Evolutionary conservation across 2,797 vertebrate genomes (phyloP).

Genomic region (Passerculus sandwichensis): DNA sequence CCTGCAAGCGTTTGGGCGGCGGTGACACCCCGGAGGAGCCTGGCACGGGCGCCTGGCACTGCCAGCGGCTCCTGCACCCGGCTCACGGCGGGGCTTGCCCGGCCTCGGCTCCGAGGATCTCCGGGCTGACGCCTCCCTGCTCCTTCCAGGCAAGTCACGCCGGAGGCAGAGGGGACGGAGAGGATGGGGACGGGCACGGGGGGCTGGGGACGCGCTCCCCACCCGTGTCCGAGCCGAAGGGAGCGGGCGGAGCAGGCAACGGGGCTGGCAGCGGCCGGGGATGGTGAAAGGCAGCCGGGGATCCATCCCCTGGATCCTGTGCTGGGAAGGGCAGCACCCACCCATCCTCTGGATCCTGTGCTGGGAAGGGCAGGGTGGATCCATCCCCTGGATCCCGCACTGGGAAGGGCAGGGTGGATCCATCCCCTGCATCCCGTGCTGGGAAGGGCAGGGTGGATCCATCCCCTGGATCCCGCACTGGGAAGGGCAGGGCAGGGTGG

Average conservation of each 20-base stretch:
- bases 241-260: neutral
- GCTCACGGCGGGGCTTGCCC: neutral
- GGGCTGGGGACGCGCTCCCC: neutral
- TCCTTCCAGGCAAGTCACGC: slow-evolving; percentile 24
- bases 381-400: too few relatives aligned
- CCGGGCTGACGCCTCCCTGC: neutral
- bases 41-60: neutral
- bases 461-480: too few relatives aligned
- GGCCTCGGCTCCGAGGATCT: neutral
- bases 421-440: too few relatives aligned
- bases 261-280: neutral
- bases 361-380: too few relatives aligned
- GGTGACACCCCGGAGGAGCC: neutral
- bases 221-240: rapidly evolving
- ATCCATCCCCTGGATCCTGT: too few relatives aligned
- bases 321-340: too few relatives aligned
- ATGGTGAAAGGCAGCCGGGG: too few relatives aligned
- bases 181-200: neutral
- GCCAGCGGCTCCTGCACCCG: neutral
- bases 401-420: too few relatives aligned
- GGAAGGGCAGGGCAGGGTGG: too few relatives aligned
- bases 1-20: neutral
- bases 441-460: too few relatives aligned
- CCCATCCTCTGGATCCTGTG: too few relatives aligned
- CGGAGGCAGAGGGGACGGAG: neutral